Evolutionary conservation across 2,888 invertebrate species (phyloP).

Genomic region (Cryptus viduatorius): DNA sequence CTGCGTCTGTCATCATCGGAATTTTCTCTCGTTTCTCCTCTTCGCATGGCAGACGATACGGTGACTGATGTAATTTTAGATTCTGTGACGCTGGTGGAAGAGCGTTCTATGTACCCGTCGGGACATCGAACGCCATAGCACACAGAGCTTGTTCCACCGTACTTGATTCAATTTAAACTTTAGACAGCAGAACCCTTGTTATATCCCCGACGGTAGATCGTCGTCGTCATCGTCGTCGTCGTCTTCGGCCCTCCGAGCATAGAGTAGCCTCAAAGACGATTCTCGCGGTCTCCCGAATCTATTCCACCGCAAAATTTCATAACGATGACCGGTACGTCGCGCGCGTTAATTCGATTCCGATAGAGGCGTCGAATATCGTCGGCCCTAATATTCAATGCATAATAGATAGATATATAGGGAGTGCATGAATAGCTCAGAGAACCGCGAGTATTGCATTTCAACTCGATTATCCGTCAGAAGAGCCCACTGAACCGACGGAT

Average conservation of each 20-base stretch:
- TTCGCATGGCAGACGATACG: constrained; percentile 47
- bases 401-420: not conserved
- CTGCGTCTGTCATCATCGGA: constrained; percentile 63
- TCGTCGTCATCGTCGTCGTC: constrained; percentile 27
- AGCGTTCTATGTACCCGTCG: constrained; percentile 59
- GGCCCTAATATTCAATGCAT: not conserved
- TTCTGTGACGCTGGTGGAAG: constrained; percentile 26
- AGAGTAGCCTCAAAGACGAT: constrained; percentile 3
- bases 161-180: constrained; percentile 68
- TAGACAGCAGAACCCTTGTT: constrained; percentile 61
- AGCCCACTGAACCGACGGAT: not conserved
- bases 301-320: constrained; percentile 10
- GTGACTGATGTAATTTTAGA: constrained; percentile 68
- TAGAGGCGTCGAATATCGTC: constrained; percentile 10
- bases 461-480: not conserved
- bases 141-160: constrained; percentile 60
- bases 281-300: constrained; percentile 5
- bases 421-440: not conserved
- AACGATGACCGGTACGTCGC: constrained; percentile 11
- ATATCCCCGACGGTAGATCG: constrained; percentile 29
- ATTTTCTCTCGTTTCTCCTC: constrained; percentile 58
- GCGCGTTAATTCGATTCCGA: constrained; percentile 33
- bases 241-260: constrained; percentile 7
- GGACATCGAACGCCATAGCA: constrained; percentile 55
- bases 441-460: not conserved